Percentiles rank a stretch among this genome's conserved stretches.
phyloP scores from a whole-genome alignment of 2,888 invertebrate genomes.

The Lycophotia porphyrea region DNA sequence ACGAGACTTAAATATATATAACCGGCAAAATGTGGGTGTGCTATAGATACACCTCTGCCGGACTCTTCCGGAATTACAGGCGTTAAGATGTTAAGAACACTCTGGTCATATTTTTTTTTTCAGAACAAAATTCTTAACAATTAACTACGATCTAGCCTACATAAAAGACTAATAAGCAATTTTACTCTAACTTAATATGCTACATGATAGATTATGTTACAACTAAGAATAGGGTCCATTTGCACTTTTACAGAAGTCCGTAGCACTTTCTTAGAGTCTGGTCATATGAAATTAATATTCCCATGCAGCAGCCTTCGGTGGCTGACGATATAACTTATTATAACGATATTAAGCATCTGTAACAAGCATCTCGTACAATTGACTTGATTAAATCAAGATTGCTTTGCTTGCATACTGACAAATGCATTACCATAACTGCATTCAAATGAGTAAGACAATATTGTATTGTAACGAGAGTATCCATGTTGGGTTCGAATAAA shows the following conservation, averaged over 20 bases:
- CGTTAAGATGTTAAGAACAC: not conserved
- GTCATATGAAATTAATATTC: not conserved
- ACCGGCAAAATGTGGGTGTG: too few relatives aligned
- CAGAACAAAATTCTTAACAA: too few relatives aligned
- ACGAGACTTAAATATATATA: too few relatives aligned
- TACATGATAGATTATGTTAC: too few relatives aligned
- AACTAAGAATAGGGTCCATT: too few relatives aligned
- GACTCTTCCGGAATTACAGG: not conserved
- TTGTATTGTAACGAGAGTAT: slow-evolving; percentile 18
- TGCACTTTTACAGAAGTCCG: too few relatives aligned
- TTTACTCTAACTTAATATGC: too few relatives aligned
- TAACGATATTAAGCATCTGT: not conserved
- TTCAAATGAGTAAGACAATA: slow-evolving; percentile 37
- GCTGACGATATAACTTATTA: not conserved
- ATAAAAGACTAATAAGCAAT: too few relatives aligned
- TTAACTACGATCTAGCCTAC: too few relatives aligned
- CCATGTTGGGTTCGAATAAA: slow-evolving; percentile 7
- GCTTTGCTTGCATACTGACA: slow-evolving; percentile 41
- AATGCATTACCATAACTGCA: slow-evolving; percentile 50
- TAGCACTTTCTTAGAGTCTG: too few relatives aligned
- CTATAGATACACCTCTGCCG: not conserved
- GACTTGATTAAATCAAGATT: slow-evolving; percentile 27
- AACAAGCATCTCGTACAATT: not conserved
- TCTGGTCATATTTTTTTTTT: not conserved
- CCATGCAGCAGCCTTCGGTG: not conserved